Evolutionary conservation across 2,888 invertebrate genomes (phyloP), one percentile per base, ranked within the genome.

Genomic region (Catonia carolina): DNA sequence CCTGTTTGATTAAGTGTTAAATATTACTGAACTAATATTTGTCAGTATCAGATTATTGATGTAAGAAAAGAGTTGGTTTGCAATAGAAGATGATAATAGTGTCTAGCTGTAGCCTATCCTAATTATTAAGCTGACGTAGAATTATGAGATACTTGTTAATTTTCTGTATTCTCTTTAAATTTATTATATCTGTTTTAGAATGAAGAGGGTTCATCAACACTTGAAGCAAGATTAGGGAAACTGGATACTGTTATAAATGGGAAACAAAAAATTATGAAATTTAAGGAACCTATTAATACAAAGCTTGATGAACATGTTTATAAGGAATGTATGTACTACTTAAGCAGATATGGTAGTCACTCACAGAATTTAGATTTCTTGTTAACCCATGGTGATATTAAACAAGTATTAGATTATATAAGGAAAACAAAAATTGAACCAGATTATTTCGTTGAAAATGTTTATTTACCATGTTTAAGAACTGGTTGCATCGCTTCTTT

Each of bases 271-370:
- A 27, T 27, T 15, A 48, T 27, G 1, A 52, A 41, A 20, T 14
- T 27, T 27, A 27, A 27, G 8, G 27, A 27, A 8, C 12, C 50
- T 14, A 45, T 17, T 35, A 47, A n/a, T 23, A 6, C 27, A 2
- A 27, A 22, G 5, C 49, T 56, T 23, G 56, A 56, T 14, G 53
- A 51, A 2, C 31, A 47, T 3, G 53, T 58, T 62, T 85, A 85
- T 65, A 81, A 84, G 59, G 93, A 94, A 73, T 89, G 89, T 65
- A 71, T 89, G 1, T 89, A 85, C 70, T 95, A 94, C 71, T 74
- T 94, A 2, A 77, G 79, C 2, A 84, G 81, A 58, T 94, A 92
- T 67, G 93, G 91, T 1, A 85, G 84, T 2, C 84, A 85, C 67
- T 74, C 79, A 0, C 83, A 85, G 8, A 79, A 88, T 54, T 77